Conservation (phyloP, 1,140 invertebrate species). For the Drosophila subobscura region DNA sequence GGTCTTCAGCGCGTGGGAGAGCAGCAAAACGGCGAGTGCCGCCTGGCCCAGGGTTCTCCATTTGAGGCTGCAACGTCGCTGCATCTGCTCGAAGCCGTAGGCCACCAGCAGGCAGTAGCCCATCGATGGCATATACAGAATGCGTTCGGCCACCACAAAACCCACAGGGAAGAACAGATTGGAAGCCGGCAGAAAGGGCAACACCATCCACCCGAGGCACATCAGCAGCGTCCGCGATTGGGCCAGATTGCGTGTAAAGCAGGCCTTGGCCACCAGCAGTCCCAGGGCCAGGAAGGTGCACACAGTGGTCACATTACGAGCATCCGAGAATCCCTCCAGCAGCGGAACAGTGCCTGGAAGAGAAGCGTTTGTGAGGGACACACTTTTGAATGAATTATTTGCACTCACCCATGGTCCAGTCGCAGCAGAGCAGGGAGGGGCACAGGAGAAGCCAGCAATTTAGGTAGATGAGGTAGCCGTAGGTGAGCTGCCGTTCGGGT, state of each 20-base stretch:
- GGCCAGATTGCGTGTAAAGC: slow-evolving; percentile 53
- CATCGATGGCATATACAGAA: slow-evolving; percentile 98
- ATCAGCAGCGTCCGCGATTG: slow-evolving; percentile 91
- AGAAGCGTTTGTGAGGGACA: neutral
- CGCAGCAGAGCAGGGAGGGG: slow-evolving; percentile 96
- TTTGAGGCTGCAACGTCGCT: slow-evolving; percentile 40
- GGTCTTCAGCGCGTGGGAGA: slow-evolving; percentile 92
- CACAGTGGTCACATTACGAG: slow-evolving; percentile 93
- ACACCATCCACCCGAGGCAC: slow-evolving; percentile 92
- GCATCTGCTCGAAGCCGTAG: slow-evolving; percentile 87
- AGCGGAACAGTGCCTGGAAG: slow-evolving; percentile 92
- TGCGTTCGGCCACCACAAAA: slow-evolving; percentile 97
- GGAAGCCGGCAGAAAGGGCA: slow-evolving; percentile 97
- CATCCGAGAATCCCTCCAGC: slow-evolving; percentile 91
- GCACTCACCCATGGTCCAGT: slow-evolving; percentile 96
- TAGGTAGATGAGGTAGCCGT: slow-evolving; percentile 95
- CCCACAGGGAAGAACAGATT: slow-evolving; percentile 99
- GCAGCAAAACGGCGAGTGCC: slow-evolving; percentile 87
- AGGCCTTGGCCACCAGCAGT: slow-evolving; percentile 61
- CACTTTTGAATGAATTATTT: neutral
- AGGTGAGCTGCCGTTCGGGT: slow-evolving; percentile 94
- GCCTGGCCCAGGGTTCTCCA: slow-evolving; percentile 83
- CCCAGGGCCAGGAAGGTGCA: slow-evolving; percentile 88
- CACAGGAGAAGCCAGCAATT: slow-evolving; percentile 96
- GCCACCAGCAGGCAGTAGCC: slow-evolving; percentile 97